Evolutionary conservation across 2,888 invertebrate genomes (phyloP), one percentile per base, ranked within the genome.

Genomic region (Eulithis prunata): DNA sequence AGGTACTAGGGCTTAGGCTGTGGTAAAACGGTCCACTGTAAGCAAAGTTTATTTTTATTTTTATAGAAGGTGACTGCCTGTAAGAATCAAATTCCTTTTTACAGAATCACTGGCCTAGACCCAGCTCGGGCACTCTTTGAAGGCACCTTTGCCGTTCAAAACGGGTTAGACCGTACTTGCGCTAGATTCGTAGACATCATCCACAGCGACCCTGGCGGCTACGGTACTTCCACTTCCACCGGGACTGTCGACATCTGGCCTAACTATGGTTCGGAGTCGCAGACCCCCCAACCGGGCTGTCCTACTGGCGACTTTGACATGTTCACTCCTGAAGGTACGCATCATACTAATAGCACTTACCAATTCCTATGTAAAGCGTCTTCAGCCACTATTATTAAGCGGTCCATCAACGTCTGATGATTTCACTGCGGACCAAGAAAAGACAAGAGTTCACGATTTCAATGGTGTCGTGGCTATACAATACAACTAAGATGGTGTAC

Each of bases 121-220:
- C 95, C 95, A 8, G 94, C 94, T 0, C 89, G 94, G 54, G 94
- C 94, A 0, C 79, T 94, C 3, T 95, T 94, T 75, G 94, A 94
- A 71, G 94, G 94, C 49, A 75, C 84, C 0, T 79, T 89, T 8
- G 73, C 83, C 0, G 32, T 89, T 0, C 74, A 79, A 11, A 74
- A 62, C 1, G 88, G 86, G 0, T 73, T 95, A 21, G 93, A 88
- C 72, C 87, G 91, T 12, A 88, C 88, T 0, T 94, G 94, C 76
- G 95, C 94, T 0, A 86, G 85, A 58, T 94, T 94, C 68, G 95
- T 95, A 53, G 94, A 96, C 84, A 94, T 96, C 43, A 94, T 96
- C 57, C 96, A 96, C 80, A 95, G 95, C 4, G 95, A 95, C 80
- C 94, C 94, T 10, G 94, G 94, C 70, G 85, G 93, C 28, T 95